Evolutionary conservation across 1,140 invertebrate species (phyloP), one percentile per base, ranked within the genome.

Genomic region (Cydia amplana): DNA sequence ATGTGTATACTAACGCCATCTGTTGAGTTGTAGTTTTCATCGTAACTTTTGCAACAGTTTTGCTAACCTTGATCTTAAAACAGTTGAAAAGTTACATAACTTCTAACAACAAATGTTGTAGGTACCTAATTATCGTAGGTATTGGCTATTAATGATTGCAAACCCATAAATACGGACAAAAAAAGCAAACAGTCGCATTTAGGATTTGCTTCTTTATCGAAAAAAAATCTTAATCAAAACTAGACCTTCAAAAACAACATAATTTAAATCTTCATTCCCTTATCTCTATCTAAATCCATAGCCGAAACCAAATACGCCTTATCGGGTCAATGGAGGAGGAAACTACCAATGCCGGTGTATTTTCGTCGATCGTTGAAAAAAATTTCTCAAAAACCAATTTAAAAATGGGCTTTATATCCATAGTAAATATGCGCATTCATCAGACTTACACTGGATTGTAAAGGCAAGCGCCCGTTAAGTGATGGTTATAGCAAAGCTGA

Each of bases 401-500:
- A n/a, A 46, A 46, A 16, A 46, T 4, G 43, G 43, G 12, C 12
- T 18, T n/a, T 20, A 18, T 5, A n/a, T n/a, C 6, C 51, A 18
- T 18, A 18, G 51, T 0, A 55, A 55, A 60, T 60, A 60, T 10
- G 1, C 20, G 20, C 2, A 18, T 18, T 55, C 6, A 55, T 55
- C 51, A 55, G 5, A 55, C n/a, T 7, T 18, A 60, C n/a, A 60
- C 20, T 60, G 55, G 55, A 82, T 12, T 3, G 18, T 60, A 18
- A 55, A 55, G 18, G 4, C 18, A 5, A 20, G 4, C 1, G 51
- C 18, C n/a, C 7, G 7, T 18, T 60, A n/a, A 10, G 55, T 1
- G 7, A 20, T 60, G n/a, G n/a, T 20, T 23, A 60, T 60, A 23
- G 20, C 7, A 23, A 23, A 75, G 80, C 80, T 80, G 75, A 75